phyloP scores from a whole-genome alignment of 2,797 vertebrate genomes.

The Platalea minor region DNA sequence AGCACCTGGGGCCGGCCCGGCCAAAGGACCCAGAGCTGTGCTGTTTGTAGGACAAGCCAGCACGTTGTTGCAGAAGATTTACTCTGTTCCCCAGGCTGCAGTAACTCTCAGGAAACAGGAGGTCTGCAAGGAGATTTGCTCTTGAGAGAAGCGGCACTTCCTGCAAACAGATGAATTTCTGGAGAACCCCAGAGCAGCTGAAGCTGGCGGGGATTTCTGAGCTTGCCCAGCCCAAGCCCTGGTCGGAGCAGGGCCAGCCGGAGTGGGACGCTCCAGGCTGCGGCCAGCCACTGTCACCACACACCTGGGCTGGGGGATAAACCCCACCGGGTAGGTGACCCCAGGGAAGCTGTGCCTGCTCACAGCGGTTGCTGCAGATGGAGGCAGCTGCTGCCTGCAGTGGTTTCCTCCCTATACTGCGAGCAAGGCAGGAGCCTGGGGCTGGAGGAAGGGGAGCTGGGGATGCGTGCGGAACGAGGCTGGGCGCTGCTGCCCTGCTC shows the following conservation, averaged over 20 bases:
- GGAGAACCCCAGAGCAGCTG: background rate
- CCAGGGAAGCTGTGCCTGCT: background rate
- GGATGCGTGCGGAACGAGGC: fast-evolving
- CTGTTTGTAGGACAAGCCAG: background rate
- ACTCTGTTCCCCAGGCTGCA: background rate
- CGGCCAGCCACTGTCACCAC: background rate
- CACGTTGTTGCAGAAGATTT: background rate
- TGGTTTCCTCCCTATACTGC: background rate
- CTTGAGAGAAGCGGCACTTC: background rate
- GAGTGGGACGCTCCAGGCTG: background rate
- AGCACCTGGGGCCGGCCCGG: background rate
- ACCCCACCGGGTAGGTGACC: background rate
- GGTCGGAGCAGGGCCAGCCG: background rate
- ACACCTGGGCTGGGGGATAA: background rate
- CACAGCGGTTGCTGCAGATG: background rate
- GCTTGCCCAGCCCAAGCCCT: background rate
- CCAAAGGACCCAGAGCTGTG: background rate
- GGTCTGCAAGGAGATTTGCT: background rate
- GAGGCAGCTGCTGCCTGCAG: background rate
- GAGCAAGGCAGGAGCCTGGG: background rate
- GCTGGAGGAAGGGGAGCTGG: background rate
- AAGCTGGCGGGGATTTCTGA: background rate
- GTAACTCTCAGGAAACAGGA: background rate
- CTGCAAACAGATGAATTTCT: background rate
- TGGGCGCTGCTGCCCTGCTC: background rate